Evolutionary conservation across 2,888 invertebrate species (phyloP), one percentile per base, ranked within the genome.

Genomic region (Drosophila koepferae): DNA sequence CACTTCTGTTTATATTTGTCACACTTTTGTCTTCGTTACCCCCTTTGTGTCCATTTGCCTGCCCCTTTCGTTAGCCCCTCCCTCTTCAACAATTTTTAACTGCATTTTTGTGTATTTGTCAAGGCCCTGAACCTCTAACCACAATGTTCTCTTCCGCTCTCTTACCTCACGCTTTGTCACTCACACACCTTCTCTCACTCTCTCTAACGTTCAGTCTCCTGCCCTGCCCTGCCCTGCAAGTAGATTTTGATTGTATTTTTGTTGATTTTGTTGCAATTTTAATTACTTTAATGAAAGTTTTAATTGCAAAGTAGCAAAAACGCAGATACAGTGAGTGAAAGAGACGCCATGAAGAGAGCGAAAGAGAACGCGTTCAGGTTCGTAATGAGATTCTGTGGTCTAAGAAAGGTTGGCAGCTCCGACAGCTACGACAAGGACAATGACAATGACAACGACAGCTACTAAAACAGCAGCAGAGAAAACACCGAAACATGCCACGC

Each of bases 231-330:
- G 28, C 28, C 60, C 61, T 49, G 68, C 56, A 60, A 53, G 70
- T 64, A 68, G 82, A 88, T 82, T 86, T 86, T 86, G 86, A 86
- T 86, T 86, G 90, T 86, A 82, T 86, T 90, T 86, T 89, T 90
- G 90, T 86, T 86, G 82, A 83, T 90, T 88, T 90, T 91, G 90
- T 91, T 91, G 86, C 91, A 90, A 87, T 91, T 91, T 92, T 92
- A 91, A 91, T 92, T 91, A 91, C 91, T 92, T 91, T 91, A 92
- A 91, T 92, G 91, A 92, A 91, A 91, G 89, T 92, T 91, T 92
- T 91, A 91, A 91, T 91, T 91, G 91, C 91, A 84, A 90, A 91
- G 90, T 88, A 82, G 91, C 80, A 84, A 81, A 89, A 80, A 80
- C 81, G 69, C 77, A 82, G 71, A 78, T 76, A 66, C 68, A 66